phyloP scores from a whole-genome alignment of 2,888 invertebrate genomes.

The Aphidoletes aphidimyza region DNA sequence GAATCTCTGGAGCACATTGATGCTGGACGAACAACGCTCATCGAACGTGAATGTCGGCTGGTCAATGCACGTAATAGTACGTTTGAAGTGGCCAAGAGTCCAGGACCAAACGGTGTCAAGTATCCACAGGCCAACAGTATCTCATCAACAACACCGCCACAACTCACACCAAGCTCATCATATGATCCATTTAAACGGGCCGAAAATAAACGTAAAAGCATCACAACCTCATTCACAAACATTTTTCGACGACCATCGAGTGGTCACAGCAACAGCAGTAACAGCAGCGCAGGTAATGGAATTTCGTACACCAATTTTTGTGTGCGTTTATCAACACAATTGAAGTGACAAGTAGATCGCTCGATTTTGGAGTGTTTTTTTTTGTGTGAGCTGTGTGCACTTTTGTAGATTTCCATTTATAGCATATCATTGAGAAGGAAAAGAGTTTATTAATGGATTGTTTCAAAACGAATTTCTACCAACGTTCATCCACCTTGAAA shows the following conservation, averaged over 20 bases:
- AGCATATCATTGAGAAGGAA: too few relatives aligned
- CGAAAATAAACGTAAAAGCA: constrained; percentile 79
- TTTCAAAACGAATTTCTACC: too few relatives aligned
- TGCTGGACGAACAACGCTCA: constrained; percentile 81
- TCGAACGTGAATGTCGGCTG: constrained; percentile 81
- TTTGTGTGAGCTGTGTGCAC: constrained; percentile 38
- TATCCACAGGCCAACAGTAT: constrained; percentile 62
- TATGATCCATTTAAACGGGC: constrained; percentile 72
- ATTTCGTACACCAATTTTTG: background rate
- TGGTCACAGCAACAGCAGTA: constrained; percentile 56
- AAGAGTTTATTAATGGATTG: too few relatives aligned
- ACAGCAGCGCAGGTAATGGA: constrained; percentile 50
- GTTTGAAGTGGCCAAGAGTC: constrained; percentile 65
- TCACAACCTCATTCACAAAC: constrained; percentile 79
- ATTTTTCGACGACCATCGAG: constrained; percentile 76
- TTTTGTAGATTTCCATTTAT: background rate
- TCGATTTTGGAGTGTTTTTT: too few relatives aligned
- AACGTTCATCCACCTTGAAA: too few relatives aligned
- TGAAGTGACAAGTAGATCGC: background rate
- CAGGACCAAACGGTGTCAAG: constrained; percentile 59
- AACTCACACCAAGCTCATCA: constrained; percentile 64
- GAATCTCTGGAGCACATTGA: constrained; percentile 74
- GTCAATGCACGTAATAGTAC: constrained; percentile 75
- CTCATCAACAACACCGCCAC: constrained; percentile 64
- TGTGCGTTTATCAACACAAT: background rate